Percentiles rank a stretch among this genome's conserved stretches.
Evolutionary conservation across 2,797 vertebrate species (phyloP).

Genomic region (Onychomys torridus): DNA sequence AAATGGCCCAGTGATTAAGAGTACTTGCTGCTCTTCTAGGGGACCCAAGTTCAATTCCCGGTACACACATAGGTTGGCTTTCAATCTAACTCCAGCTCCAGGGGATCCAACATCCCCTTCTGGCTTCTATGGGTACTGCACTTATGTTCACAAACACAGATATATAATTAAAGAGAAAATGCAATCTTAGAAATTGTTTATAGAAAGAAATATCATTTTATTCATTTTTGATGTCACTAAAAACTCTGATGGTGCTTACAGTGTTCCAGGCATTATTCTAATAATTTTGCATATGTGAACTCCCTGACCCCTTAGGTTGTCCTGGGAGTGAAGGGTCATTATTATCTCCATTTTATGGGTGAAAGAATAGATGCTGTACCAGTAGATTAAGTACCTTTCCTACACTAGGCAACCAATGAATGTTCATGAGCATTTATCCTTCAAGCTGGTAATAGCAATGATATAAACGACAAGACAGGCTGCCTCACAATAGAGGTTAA

Average conservation of each 20-base stretch:
- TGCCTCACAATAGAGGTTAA: background rate
- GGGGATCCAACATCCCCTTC: background rate
- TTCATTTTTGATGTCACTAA: constrained; percentile 19
- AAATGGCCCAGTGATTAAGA: background rate
- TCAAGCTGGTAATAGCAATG: background rate
- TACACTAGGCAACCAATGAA: background rate
- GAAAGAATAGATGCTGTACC: background rate
- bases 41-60: background rate
- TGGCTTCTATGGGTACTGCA: background rate
- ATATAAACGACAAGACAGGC: background rate
- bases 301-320: background rate
- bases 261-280: background rate
- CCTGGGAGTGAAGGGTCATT: background rate
- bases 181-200: too few relatives aligned
- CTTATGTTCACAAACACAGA: background rate
- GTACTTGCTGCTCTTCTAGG: background rate
- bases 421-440: background rate
- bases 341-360: background rate
- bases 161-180: background rate
- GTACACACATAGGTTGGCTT: background rate
- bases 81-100: background rate
- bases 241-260: background rate
- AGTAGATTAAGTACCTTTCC: background rate
- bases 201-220: background rate
- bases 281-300: constrained; percentile 8